A percentile compares a stretch with the other conserved stretches of the same genome.
These are phyloP conservation scores for Drosophila paranaensis DNA, from an alignment of 2,888 invertebrate genomes.

Conservation along the genomic window DNA sequence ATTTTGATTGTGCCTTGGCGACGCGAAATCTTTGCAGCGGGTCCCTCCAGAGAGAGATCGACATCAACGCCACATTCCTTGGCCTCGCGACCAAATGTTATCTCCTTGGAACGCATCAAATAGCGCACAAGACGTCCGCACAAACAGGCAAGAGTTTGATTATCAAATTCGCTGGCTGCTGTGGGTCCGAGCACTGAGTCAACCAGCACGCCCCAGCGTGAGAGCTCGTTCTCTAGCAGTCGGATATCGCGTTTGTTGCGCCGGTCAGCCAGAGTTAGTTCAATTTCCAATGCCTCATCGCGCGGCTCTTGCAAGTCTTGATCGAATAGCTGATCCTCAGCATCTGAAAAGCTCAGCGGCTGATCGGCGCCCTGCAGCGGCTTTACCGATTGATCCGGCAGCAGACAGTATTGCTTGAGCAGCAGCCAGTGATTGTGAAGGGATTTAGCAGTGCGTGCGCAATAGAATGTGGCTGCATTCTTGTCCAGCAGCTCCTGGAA, in stretches of 20 bases:
- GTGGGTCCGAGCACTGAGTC: constrained; percentile 94
- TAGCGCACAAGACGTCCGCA: constrained; percentile 96
- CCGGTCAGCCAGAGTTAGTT: constrained; percentile 90
- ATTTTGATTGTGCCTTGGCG: constrained; percentile 96
- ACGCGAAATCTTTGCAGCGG: constrained; percentile 96
- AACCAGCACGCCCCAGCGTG: constrained; percentile 96
- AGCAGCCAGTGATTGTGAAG: constrained; percentile 96
- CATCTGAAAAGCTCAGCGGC: constrained; percentile 93
- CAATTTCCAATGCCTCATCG: constrained; percentile 93
- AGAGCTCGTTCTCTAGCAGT: constrained; percentile 93
- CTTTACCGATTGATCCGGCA: constrained; percentile 94
- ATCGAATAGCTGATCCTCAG: constrained; percentile 95
- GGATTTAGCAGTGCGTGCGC: constrained; percentile 93
- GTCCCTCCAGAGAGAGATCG: constrained; percentile 96
- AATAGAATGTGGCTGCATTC: constrained; percentile 94
- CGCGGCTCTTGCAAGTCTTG: constrained; percentile 91
- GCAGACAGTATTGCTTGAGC: constrained; percentile 95
- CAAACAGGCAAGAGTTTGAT: constrained; percentile 96
- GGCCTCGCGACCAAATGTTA: constrained; percentile 95
- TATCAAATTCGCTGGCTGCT: constrained; percentile 93
- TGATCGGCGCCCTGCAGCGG: constrained; percentile 87
- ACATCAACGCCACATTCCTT: constrained; percentile 96
- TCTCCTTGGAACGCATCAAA: constrained; percentile 97
- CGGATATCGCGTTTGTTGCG: constrained; percentile 94
- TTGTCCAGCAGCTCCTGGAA: constrained; percentile 94